Conservation (phyloP, 1,140 invertebrate species). For the Venturia canescens region DNA sequence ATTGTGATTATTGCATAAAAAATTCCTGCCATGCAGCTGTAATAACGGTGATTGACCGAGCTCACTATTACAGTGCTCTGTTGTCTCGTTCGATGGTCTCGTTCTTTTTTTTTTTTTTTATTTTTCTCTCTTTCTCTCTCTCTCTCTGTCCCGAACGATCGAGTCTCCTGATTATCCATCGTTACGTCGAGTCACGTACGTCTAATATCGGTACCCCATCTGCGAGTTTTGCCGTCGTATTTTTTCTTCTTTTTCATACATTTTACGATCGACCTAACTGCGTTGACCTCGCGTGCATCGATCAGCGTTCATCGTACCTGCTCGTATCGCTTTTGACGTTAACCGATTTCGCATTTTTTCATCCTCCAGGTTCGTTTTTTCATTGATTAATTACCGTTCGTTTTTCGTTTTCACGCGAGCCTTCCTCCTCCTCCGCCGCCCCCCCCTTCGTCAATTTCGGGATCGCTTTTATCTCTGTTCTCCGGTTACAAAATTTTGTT, state of each 20-base stretch:
- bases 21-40: slow-evolving; percentile 15
- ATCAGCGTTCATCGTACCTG: background rate
- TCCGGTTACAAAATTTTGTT: too few relatives aligned
- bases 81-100: slow-evolving; percentile 13
- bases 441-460: too few relatives aligned
- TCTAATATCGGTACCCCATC: slow-evolving; percentile 22
- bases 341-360: too few relatives aligned
- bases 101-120: background rate
- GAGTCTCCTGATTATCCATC: slow-evolving; percentile 9
- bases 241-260: background rate
- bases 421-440: too few relatives aligned
- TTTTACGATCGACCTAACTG: slow-evolving; percentile 13
- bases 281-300: slow-evolving; percentile 8
- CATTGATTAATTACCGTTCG: too few relatives aligned
- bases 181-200: slow-evolving; percentile 26
- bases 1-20: slow-evolving; percentile 1
- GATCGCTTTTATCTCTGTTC: too few relatives aligned
- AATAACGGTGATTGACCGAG: slow-evolving; percentile 35
- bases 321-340: too few relatives aligned
- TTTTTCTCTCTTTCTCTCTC: background rate
- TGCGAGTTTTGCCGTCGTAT: background rate
- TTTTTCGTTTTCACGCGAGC: too few relatives aligned
- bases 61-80: slow-evolving; percentile 11
- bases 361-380: too few relatives aligned
- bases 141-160: background rate